Evolutionary conservation across 1,140 invertebrate species (phyloP).

Genomic region (Cydia strobilella): DNA sequence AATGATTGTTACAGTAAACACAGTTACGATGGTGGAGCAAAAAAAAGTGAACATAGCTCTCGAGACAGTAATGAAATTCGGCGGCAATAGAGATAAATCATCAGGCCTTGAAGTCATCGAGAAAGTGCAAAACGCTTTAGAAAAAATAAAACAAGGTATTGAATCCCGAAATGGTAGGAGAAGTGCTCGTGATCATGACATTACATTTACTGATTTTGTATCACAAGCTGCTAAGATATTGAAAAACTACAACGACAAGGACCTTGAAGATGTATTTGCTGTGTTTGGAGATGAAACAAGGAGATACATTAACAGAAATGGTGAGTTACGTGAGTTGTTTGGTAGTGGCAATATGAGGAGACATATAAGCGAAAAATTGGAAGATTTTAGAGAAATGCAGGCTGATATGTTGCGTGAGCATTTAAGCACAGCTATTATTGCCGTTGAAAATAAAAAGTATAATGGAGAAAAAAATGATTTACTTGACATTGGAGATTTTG

Average conservation of each 20-base stretch:
- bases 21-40: background rate
- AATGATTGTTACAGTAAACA: background rate
- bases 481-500: background rate
- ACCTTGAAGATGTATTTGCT: conserved; percentile 1
- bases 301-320: background rate
- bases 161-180: background rate
- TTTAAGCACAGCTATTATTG: background rate
- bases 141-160: background rate
- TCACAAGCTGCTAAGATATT: background rate
- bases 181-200: background rate
- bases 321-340: background rate
- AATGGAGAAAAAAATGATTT: conserved; percentile 6
- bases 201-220: background rate
- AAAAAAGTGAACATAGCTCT: background rate
- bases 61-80: background rate
- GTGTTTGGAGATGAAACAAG: background rate
- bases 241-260: background rate
- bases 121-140: background rate
- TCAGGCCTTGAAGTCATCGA: background rate
- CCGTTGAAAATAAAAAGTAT: background rate
- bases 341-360: background rate
- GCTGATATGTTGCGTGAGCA: background rate
- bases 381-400: background rate
- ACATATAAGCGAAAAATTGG: background rate
- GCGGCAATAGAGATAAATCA: background rate